Conservation (phyloP, 92 coral and sea anemone species). For the Zoanthus sansibaricus region DNA sequence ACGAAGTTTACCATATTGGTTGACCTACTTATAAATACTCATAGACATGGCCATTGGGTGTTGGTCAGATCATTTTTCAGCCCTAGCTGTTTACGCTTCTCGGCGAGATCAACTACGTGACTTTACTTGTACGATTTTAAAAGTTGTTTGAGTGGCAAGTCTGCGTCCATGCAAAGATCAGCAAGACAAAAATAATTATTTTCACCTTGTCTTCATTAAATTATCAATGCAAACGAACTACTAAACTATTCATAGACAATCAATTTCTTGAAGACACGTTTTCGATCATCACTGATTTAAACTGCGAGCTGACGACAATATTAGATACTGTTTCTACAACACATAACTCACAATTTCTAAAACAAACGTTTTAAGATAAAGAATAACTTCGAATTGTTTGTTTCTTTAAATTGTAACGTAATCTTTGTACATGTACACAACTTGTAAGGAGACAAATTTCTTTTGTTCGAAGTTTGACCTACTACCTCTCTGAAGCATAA, state of each 20-base stretch:
- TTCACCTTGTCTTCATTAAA: constrained; percentile 8
- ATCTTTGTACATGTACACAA: not conserved
- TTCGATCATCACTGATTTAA: not conserved
- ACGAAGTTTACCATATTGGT: not conserved
- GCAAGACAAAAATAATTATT: not conserved
- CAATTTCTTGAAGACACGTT: constrained; percentile 12
- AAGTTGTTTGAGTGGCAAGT: not conserved
- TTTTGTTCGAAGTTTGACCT: constrained; percentile 30
- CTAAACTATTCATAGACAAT: not conserved
- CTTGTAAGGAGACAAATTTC: constrained; percentile 9
- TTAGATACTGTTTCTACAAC: not conserved
- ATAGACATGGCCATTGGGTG: constrained; percentile 11
- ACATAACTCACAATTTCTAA: not conserved
- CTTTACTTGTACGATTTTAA: not conserved
- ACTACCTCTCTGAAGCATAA: constrained; percentile 26
- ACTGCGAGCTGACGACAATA: not conserved
- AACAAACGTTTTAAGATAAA: constrained; percentile 1
- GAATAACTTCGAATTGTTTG: not conserved
- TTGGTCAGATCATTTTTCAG: constrained; percentile 34
- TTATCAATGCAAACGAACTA: constrained; percentile 31
- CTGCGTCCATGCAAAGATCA: not conserved
- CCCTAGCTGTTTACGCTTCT: constrained; percentile 11
- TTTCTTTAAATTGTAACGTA: not conserved
- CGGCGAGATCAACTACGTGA: not conserved
- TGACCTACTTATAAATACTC: constrained; percentile 2